Evolutionary conservation across 1,140 invertebrate species (phyloP).

Genomic region (Caenorhabditis inopinata): DNA sequence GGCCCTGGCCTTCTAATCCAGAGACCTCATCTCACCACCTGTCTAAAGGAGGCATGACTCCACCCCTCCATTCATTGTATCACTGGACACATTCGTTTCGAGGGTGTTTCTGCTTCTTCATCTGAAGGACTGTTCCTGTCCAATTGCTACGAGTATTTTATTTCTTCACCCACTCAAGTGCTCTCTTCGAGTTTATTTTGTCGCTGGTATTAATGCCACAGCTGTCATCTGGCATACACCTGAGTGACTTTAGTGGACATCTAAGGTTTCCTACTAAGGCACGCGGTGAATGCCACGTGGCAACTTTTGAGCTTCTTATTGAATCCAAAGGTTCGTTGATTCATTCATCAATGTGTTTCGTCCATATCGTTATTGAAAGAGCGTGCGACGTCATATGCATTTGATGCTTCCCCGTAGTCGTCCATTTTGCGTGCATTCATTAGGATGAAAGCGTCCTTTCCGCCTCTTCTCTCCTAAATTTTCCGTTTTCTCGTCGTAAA

Average conservation of each 20-base stretch:
- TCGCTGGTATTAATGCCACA: neutral
- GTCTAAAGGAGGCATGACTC: neutral
- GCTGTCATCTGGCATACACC: conserved; percentile 11
- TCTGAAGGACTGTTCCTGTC: conserved; percentile 9
- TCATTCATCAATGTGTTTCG: neutral
- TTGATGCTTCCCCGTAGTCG: neutral
- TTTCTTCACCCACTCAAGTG: conserved; percentile 12
- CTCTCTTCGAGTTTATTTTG: neutral
- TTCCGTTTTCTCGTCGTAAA: conserved; percentile 23
- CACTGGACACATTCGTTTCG: neutral
- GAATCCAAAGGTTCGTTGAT: neutral
- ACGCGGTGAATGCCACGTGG: conserved; percentile 37
- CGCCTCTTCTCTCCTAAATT: neutral
- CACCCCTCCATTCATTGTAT: neutral
- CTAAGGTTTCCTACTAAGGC: conserved; percentile 22
- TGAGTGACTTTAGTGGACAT: conserved; percentile 31
- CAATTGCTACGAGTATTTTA: neutral
- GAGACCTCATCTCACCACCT: conserved; percentile 13
- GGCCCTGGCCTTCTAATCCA: conserved; percentile 11
- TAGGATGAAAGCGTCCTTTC: conserved; percentile 12
- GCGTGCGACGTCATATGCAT: neutral
- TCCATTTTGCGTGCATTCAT: conserved; percentile 19
- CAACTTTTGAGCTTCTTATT: neutral
- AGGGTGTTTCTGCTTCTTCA: neutral
- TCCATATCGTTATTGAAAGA: neutral